Evolutionary conservation across 2,888 invertebrate genomes (phyloP), one percentile per base, ranked within the genome.

Genomic region (Xanthia togata): DNA sequence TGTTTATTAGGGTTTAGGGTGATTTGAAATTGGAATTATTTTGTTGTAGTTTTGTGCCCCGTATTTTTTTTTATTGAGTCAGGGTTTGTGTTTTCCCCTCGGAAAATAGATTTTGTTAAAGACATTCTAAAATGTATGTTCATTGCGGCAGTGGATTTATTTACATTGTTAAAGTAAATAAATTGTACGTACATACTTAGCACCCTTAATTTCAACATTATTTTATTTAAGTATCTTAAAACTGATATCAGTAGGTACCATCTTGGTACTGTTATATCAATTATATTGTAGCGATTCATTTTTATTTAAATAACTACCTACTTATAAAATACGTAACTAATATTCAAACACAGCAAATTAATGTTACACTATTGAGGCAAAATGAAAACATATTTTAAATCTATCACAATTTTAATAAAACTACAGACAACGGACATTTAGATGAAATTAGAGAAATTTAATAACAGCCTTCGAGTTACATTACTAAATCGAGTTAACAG

Each of bases 1-100:
- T 57, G 64, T 55, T 60, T 72, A 75, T 57, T 71, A 17, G 2
- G 47, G 44, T 3, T 26, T 47, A n/a, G 2, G 31, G 31, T 50
- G 11, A 26, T 69, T 76, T 26, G 35, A 79, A 59, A 31, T 59
- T 50, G 8, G 41, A 38, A 31, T 20, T n/a, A 35, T 35, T 23
- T 23, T 47, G 2, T 8, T 47, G 8, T 20, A 20, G 20, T 14
- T 65, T 47, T 47, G 31, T n/a, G n/a, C 11, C 23, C 50, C 8
- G 23, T 23, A 9, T 31, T 3, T 0, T 9, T 8, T 50, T 50
- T 50, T 20, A 23, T 50, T 50, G 8, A 20, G 20, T 47, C 1
- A 20, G 3, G 20, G 20, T 50, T 50, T 20, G 23, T 23, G 20
- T 50, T 20, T 3, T 50, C 2, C 23, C 50, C 2, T 50, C 23